Conservation (phyloP, 2,113 vertebrate genomes). For the Gobiocypris rarus region DNA sequence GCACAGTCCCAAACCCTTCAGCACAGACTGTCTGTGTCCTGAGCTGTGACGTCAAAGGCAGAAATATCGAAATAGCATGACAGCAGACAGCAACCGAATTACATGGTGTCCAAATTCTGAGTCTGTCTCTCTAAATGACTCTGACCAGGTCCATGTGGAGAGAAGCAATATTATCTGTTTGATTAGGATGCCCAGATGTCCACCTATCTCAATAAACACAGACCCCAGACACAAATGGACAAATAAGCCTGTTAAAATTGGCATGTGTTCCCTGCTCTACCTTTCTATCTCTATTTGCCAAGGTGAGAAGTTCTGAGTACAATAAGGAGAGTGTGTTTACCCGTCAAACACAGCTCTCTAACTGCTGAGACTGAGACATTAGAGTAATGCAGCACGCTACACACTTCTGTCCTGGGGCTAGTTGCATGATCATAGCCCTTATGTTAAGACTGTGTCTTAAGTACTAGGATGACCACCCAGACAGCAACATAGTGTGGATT, state of each 20-base stretch:
- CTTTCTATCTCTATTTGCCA: conserved; percentile 39
- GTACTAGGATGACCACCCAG: too few relatives aligned
- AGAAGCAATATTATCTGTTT: conserved; percentile 8
- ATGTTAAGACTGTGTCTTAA: too few relatives aligned
- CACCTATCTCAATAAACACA: conserved; percentile 44
- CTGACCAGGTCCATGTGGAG: not conserved
- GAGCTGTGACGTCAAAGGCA: not conserved
- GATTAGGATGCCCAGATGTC: conserved; percentile 16
- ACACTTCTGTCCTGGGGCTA: not conserved
- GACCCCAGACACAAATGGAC: conserved; percentile 41
- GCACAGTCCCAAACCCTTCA: not conserved
- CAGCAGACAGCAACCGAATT: not conserved
- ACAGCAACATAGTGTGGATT: too few relatives aligned
- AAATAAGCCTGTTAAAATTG: conserved; percentile 42
- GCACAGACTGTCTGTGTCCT: not conserved
- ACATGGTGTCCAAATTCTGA: not conserved
- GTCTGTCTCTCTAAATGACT: not conserved
- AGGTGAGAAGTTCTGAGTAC: conserved; percentile 45
- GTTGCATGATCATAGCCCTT: too few relatives aligned
- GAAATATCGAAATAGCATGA: not conserved
- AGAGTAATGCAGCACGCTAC: not conserved
- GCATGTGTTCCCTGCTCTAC: not conserved
- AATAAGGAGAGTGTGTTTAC: conserved; percentile 53
- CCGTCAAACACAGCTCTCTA: conserved; percentile 51
- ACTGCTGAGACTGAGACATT: conserved; percentile 28